A percentile compares a stretch with the other conserved stretches of the same genome.
These are phyloP conservation scores for Rhadinocentrus ornatus DNA, from an alignment of 2,797 vertebrate species.

Conservation along the genomic window DNA sequence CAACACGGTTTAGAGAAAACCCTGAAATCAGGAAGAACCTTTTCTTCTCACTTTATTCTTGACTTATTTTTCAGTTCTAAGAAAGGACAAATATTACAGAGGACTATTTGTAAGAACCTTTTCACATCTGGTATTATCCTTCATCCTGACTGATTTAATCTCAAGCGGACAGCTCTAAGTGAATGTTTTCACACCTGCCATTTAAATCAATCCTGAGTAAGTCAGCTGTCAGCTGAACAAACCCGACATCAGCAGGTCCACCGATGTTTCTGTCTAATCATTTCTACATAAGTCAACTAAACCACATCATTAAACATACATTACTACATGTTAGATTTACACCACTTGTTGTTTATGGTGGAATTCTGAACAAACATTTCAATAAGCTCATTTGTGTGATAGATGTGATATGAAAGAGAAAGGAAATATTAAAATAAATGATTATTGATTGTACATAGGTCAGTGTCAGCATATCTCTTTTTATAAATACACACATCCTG, in stretches of 20 bases:
- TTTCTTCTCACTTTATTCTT: too few species aligned
- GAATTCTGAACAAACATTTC: background rate
- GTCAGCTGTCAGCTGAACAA: background rate
- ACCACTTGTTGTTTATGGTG: too few species aligned
- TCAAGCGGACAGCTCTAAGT: background rate
- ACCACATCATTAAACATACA: too few species aligned
- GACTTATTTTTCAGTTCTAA: too few species aligned
- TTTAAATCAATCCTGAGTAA: background rate
- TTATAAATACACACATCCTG: background rate
- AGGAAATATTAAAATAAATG: too few species aligned
- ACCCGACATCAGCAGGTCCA: background rate
- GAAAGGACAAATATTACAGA: background rate
- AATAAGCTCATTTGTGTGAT: background rate
- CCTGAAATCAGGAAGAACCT: too few species aligned
- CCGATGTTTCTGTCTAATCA: background rate
- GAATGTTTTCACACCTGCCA: too few species aligned
- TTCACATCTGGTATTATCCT: background rate
- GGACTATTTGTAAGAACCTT: background rate
- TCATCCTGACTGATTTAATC: background rate
- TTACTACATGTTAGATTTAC: too few species aligned
- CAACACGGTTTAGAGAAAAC: too few species aligned
- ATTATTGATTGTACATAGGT: background rate
- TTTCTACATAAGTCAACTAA: too few species aligned
- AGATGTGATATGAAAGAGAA: background rate
- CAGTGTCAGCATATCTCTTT: background rate